Conservation (phyloP, 1,140 invertebrate genomes). For the Drosophila lowei region DNA sequence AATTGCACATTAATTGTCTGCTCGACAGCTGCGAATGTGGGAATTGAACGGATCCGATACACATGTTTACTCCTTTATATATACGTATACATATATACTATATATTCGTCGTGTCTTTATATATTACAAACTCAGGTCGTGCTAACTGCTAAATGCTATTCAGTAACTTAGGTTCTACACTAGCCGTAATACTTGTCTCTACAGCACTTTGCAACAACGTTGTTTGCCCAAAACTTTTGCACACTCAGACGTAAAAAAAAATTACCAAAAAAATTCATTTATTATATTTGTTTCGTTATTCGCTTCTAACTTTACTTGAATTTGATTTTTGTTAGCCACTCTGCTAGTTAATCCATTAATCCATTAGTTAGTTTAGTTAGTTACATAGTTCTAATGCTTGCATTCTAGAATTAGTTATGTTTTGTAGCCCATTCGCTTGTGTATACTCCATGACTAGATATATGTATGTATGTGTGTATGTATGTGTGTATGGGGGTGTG, state of each 20-base stretch:
- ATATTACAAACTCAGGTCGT: slow-evolving; percentile 42
- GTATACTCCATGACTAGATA: slow-evolving; percentile 43
- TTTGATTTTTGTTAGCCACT: slow-evolving; percentile 31
- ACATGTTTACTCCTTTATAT: slow-evolving; percentile 34
- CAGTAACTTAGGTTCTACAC: slow-evolving; percentile 47
- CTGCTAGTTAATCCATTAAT: slow-evolving; percentile 29
- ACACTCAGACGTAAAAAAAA: slow-evolving; percentile 26
- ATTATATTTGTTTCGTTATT: not conserved
- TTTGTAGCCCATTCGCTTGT: slow-evolving; percentile 38
- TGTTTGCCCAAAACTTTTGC: not conserved
- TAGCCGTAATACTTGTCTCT: slow-evolving; percentile 46
- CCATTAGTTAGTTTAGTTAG: slow-evolving; percentile 4
- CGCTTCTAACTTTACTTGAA: slow-evolving; percentile 22
- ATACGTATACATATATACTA: slow-evolving; percentile 32
- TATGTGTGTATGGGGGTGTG: not conserved
- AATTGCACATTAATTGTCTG: slow-evolving; percentile 52
- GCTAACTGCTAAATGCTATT: slow-evolving; percentile 48
- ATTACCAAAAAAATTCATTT: not conserved
- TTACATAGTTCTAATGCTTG: slow-evolving; percentile 44
- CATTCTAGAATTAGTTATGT: slow-evolving; percentile 35
- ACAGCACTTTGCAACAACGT: slow-evolving; percentile 39
- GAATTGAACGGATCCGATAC: slow-evolving; percentile 50
- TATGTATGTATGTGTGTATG: slow-evolving; percentile 18
- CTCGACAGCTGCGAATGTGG: slow-evolving; percentile 45
- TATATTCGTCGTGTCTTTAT: not conserved